Conservation (phyloP, 1,140 invertebrate genomes). For the Bilobella aurantiaca region DNA sequence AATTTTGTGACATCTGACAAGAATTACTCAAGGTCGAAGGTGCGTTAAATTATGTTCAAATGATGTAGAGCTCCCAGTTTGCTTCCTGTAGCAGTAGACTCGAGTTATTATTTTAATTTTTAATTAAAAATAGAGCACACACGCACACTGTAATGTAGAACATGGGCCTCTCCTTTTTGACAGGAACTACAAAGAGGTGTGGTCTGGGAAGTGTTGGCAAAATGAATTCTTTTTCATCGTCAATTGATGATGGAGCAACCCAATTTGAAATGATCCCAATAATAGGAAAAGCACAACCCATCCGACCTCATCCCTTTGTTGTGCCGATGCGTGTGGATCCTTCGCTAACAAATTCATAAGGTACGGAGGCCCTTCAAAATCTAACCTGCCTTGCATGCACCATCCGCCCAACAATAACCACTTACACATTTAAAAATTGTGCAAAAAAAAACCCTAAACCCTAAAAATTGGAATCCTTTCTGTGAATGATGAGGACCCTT, state of each 20-base stretch:
- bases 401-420: background rate
- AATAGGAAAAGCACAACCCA: no score
- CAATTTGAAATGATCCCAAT: no score
- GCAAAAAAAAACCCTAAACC: background rate
- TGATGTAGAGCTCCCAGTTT: no score
- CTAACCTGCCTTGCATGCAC: no score
- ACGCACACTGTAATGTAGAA: background rate
- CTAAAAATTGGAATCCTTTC: background rate
- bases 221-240: background rate
- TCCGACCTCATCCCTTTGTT: no score
- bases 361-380: no score
- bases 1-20: background rate
- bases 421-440: background rate
- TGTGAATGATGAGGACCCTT: background rate
- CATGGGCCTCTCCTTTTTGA: background rate
- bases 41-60: background rate
- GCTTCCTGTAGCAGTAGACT: no score
- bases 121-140: background rate
- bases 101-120: background rate
- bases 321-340: background rate
- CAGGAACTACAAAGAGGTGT: slow-evolving; percentile 4
- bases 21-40: background rate
- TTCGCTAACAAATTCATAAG: background rate
- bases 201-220: slow-evolving; percentile 6
- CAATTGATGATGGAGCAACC: no score